Percentiles rank a stretch among this genome's conserved stretches.
These are phyloP conservation scores for Oreortyx pictus DNA, from an alignment of 2,797 vertebrate species.

Conservation along the genomic window DNA sequence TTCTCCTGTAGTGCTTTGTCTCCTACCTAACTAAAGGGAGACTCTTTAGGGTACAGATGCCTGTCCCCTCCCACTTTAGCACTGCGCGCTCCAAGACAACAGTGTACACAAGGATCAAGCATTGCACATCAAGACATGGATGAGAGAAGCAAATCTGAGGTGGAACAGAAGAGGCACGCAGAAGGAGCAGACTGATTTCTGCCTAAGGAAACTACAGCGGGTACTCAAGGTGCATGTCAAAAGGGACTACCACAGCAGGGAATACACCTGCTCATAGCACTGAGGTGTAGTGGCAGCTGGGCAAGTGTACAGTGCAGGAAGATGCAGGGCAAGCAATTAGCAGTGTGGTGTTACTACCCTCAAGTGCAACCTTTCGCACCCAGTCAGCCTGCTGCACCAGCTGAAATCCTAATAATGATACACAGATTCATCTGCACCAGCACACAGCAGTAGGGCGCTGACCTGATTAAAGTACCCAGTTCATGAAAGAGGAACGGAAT, in stretches of 20 bases:
- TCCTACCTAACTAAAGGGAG: neutral
- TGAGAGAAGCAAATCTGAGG: neutral
- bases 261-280: neutral
- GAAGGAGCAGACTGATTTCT: neutral
- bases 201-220: neutral
- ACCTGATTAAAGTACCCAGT: neutral
- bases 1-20: neutral
- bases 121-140: neutral
- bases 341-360: neutral
- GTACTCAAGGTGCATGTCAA: neutral
- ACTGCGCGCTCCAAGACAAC: neutral
- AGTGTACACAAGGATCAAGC: fast-evolving
- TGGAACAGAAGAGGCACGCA: neutral
- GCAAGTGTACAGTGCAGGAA: neutral
- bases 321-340: constrained; percentile 14
- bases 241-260: neutral
- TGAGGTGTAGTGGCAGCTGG: neutral
- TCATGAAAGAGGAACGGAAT: neutral
- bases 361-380: neutral
- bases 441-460: neutral
- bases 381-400: neutral
- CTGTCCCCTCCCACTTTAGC: neutral
- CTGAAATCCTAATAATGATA: neutral
- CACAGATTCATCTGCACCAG: neutral
- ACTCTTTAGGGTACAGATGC: neutral